These are phyloP conservation scores for Hybognathus amarus DNA, from an alignment of 2,797 vertebrate species.

Conservation along the genomic window DNA sequence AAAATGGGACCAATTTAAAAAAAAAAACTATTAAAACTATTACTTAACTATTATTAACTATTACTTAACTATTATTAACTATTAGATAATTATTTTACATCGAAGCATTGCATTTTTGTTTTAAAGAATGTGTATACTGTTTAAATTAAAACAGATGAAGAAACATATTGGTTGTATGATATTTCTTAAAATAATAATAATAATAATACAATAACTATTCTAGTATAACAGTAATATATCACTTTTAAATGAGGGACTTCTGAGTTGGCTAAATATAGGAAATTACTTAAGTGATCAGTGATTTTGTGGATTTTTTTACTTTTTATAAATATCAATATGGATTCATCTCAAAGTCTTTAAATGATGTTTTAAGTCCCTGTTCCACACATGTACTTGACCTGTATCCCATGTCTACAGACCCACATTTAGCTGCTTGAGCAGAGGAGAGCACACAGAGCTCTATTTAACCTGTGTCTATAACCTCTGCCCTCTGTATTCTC, in stretches of 20 bases:
- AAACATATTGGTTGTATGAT: too few relatives aligned
- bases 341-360: neutral
- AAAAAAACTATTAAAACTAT: too few relatives aligned
- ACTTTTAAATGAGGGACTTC: neutral
- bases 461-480: slow-evolving; percentile 42
- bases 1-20: too few relatives aligned
- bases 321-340: neutral
- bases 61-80: too few relatives aligned
- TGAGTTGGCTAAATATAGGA: neutral
- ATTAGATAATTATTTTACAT: neutral
- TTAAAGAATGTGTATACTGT: neutral
- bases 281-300: neutral
- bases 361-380: neutral
- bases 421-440: slow-evolving; percentile 5
- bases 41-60: too few relatives aligned
- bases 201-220: too few relatives aligned
- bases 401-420: slow-evolving; percentile 5
- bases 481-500: slow-evolving; percentile 30
- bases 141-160: too few relatives aligned
- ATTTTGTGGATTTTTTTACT: neutral
- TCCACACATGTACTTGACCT: neutral
- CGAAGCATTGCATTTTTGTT: neutral
- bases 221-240: too few relatives aligned
- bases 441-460: slow-evolving; percentile 19
- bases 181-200: too few relatives aligned